A percentile compares a stretch with the other conserved stretches of the same genome.
Conservation (phyloP, 30 jellyfish, hydroid and myxozoan genomes). For the Aurelia sp. region DNA sequence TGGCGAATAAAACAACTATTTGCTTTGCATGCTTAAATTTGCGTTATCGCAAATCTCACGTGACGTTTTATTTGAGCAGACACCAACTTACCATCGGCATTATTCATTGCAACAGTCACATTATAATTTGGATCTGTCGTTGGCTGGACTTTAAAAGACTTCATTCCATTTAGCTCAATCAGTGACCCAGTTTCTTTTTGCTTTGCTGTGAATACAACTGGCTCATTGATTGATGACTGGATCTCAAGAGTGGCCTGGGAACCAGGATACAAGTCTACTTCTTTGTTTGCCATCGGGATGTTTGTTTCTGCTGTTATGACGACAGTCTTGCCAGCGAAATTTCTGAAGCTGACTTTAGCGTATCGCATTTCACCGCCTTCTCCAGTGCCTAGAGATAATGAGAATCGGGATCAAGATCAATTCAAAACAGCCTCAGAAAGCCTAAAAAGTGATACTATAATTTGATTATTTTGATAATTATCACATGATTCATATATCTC, state of each 20-base stretch:
- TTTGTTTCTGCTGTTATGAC: slow-evolving; percentile 89
- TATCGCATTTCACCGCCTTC: slow-evolving; percentile 55
- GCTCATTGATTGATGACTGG: slow-evolving; percentile 94
- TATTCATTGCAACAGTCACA: slow-evolving; percentile 71
- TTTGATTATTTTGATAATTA: no score
- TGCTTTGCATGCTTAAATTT: no score
- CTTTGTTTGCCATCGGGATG: slow-evolving; percentile 90
- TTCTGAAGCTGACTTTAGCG: slow-evolving; percentile 90
- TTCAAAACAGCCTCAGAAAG: background rate
- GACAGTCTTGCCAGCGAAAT: slow-evolving; percentile 84
- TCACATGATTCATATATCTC: no score
- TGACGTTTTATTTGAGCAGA: no score
- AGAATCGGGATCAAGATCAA: background rate
- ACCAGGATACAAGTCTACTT: slow-evolving; percentile 89
- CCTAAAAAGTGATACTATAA: background rate
- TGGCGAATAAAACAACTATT: no score
- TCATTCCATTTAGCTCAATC: slow-evolving; percentile 70
- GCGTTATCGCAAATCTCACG: no score
- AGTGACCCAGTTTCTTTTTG: slow-evolving; percentile 44
- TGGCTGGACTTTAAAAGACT: slow-evolving; percentile 78
- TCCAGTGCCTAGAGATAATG: background rate
- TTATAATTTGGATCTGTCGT: slow-evolving; percentile 66
- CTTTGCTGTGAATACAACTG: slow-evolving; percentile 90
- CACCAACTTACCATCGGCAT: slow-evolving; percentile 44
- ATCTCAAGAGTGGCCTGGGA: slow-evolving; percentile 92